A percentile compares a stretch with the other conserved stretches of the same genome.
Conservation (phyloP, 2,797 vertebrate species). For the Clangula hyemalis region DNA sequence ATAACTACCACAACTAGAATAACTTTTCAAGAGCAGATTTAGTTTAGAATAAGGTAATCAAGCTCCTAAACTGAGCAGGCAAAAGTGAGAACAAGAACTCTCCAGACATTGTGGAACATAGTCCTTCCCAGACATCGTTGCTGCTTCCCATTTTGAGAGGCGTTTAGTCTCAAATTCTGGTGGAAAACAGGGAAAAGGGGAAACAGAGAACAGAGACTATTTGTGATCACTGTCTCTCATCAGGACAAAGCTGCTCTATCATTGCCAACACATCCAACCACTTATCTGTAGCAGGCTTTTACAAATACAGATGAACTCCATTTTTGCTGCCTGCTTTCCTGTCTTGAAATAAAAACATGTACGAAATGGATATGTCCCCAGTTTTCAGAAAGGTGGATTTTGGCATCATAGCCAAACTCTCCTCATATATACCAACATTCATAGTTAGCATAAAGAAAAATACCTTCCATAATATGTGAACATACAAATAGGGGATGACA, state of each 20-base stretch:
- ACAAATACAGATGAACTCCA: neutral
- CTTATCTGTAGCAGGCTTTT: conserved; percentile 3
- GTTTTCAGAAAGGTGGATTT: neutral
- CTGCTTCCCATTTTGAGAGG: neutral
- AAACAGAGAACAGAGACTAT: neutral
- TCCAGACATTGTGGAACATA: neutral
- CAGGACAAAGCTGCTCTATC: conserved; percentile 39
- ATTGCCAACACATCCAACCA: neutral
- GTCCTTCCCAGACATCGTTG: neutral
- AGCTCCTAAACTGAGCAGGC: neutral
- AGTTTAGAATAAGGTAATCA: neutral
- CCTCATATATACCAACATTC: neutral
- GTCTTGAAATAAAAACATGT: neutral
- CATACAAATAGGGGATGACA: neutral
- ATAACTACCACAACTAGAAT: neutral
- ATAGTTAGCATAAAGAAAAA: neutral
- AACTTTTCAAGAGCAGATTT: neutral
- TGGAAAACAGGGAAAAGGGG: neutral
- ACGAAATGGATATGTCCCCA: neutral
- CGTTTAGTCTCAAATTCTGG: neutral
- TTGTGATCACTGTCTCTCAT: conserved; percentile 16
- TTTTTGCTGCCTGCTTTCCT: neutral
- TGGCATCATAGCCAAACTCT: neutral
- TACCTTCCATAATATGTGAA: neutral
- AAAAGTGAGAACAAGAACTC: neutral